Evolutionary conservation across 1,140 invertebrate genomes (phyloP), one percentile per base, ranked within the genome.

Genomic region (Anoplolepis gracilipes): DNA sequence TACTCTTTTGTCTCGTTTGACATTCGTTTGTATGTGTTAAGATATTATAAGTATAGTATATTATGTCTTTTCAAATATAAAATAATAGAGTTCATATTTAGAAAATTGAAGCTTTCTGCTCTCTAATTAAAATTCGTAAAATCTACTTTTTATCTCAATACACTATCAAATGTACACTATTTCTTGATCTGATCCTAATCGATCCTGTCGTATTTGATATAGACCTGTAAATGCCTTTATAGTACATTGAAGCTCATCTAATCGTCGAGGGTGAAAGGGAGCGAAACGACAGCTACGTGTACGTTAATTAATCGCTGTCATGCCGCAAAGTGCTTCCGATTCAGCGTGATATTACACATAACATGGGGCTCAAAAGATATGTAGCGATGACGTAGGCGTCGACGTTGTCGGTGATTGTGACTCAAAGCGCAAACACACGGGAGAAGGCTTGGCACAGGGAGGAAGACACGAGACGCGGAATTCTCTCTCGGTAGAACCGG

Each of bases 401-500:
- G 59, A 81, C 84, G 75, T 85, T 81, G 76, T 69, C 78, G 85
- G 70, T 81, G 86, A 85, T 79, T 59, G 59, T 79, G 88, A 84
- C 73, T 90, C 85, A 87, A 89, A 90, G 85, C 73, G 87, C 88
- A 89, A 90, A 90, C 87, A 82, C 59, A 78, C 70, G 72, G 33
- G 64, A 53, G 75, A 85, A 49, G 73, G 69, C 84, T 77, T 86
- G 88, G 84, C 67, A 81, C 30, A 55, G 84, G 28, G 79, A 79
- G 72, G 85, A 39, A 76, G 87, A 89, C 55, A 84, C 77, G 59
- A 22, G 81, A 70, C 33, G 86, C 62, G 73, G 85, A 87, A 82
- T 42, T 82, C 53, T 59, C 86, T 89, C 84, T 87, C 85, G 87
- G 82, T 90, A 88, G 92, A 89, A 91, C 85, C 89, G 87, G 87